Percentiles rank a stretch among this genome's conserved stretches.
Conservation (phyloP, 2,113 vertebrate genomes). For the Cacatua alba region DNA sequence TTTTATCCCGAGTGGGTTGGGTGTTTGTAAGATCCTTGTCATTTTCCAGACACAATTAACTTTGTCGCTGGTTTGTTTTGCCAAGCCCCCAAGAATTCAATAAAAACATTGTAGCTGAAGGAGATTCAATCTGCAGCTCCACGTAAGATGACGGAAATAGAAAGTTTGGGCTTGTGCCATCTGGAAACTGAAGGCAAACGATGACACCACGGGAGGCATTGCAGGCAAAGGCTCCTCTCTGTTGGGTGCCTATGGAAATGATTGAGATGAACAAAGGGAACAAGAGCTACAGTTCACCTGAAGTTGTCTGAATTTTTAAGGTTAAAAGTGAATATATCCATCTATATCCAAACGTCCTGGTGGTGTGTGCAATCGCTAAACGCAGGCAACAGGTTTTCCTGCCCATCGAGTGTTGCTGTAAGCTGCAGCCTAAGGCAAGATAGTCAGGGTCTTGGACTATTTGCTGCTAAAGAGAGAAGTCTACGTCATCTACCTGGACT, state of each 20-base stretch:
- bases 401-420: background rate
- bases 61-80: slow-evolving; percentile 22
- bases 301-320: background rate
- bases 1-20: background rate
- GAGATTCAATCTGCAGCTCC: background rate
- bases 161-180: background rate
- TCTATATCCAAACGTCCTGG: background rate
- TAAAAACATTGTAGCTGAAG: background rate
- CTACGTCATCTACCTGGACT: no score
- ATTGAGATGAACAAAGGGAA: background rate
- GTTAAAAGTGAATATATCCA: background rate
- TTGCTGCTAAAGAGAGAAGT: background rate
- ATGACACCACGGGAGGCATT: background rate
- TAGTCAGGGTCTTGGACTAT: background rate
- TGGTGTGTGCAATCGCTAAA: background rate
- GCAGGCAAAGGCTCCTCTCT: background rate
- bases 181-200: background rate
- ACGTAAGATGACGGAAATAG: background rate
- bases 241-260: background rate
- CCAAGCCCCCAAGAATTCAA: slow-evolving; percentile 25
- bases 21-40: slow-evolving; percentile 39
- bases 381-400: background rate
- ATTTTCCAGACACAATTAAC: slow-evolving; percentile 43
- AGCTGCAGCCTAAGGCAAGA: background rate
- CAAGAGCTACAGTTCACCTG: background rate